These are phyloP conservation scores for Onchidella celtica DNA, from an alignment of 2,888 invertebrate genomes.

Conservation along the genomic window DNA sequence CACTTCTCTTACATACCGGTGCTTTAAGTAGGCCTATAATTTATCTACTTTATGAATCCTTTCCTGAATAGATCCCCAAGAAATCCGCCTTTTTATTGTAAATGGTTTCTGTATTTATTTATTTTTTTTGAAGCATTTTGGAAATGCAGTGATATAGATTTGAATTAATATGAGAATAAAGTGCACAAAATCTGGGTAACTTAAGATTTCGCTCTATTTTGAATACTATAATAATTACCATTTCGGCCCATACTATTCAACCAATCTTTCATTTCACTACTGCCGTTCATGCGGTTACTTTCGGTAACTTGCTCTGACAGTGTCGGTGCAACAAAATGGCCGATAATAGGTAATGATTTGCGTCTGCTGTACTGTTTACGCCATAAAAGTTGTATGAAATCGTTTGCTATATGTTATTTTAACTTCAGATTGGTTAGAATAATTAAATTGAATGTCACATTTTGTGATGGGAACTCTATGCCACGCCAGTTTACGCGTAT, in stretches of 20 bases:
- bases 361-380: neutral
- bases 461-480: too few relatives aligned
- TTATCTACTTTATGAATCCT: too few relatives aligned
- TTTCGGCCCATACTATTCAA: neutral
- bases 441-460: neutral
- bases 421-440: neutral
- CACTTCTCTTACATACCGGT: too few relatives aligned
- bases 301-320: neutral
- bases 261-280: neutral
- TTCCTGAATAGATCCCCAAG: too few relatives aligned
- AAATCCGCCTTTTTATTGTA: too few relatives aligned
- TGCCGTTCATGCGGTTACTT: neutral
- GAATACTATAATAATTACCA: neutral
- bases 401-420: neutral
- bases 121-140: neutral
- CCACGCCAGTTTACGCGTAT: too few relatives aligned
- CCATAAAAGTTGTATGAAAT: neutral
- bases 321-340: constrained; percentile 23
- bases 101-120: neutral
- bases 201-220: too few relatives aligned
- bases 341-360: constrained; percentile 22
- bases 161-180: neutral
- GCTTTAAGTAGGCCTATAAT: too few relatives aligned
- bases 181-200: too few relatives aligned
- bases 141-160: neutral